Evolutionary conservation across 2,797 vertebrate species (phyloP).

Genomic region (Fringilla coelebs): DNA sequence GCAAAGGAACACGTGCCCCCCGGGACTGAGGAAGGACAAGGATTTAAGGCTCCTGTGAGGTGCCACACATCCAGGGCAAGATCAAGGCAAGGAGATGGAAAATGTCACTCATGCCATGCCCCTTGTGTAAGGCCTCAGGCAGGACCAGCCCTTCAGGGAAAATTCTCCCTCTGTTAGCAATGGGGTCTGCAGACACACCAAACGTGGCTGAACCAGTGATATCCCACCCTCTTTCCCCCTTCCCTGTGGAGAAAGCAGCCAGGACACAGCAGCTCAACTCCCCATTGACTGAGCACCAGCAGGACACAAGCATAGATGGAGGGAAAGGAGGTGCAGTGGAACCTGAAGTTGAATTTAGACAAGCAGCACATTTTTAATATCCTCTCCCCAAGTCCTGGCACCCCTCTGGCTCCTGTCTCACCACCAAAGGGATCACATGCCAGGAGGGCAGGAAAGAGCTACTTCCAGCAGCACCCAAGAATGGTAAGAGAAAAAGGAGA

Average conservation of each 20-base stretch:
- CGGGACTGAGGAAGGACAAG: neutral
- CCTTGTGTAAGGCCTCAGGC: neutral
- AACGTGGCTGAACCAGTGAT: neutral
- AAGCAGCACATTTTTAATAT: neutral
- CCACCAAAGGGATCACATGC: neutral
- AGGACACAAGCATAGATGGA: neutral
- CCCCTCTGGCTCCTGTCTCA: neutral
- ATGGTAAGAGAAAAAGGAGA: neutral
- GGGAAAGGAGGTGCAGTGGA: neutral
- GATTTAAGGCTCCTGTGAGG: neutral
- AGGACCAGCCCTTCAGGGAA: neutral
- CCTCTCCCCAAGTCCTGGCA: neutral
- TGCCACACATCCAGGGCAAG: neutral
- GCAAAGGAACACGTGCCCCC: neutral
- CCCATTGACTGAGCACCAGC: accelerated
- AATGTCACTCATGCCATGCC: accelerated
- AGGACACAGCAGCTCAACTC: neutral
- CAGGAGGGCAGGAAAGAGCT: neutral
- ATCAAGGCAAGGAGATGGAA: neutral
- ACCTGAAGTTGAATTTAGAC: neutral
- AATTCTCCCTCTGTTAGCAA: neutral
- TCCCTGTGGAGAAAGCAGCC: neutral
- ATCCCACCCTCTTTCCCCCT: neutral
- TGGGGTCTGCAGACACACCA: neutral
- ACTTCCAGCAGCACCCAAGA: neutral